Evolutionary conservation across 2,797 vertebrate species (phyloP).

Genomic region (Octomys mimax): DNA sequence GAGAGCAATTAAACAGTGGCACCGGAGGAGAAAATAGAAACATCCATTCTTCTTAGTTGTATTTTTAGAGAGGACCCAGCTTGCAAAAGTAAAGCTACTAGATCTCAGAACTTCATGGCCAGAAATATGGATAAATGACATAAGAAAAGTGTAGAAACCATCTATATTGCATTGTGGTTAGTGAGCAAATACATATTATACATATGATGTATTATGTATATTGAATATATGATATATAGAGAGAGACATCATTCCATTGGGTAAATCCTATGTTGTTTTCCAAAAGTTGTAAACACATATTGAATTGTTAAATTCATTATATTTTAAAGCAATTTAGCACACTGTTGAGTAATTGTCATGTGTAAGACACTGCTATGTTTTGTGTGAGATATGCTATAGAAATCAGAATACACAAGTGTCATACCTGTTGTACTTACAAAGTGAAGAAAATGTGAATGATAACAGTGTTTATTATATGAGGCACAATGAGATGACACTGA

Average conservation of each 20-base stretch:
- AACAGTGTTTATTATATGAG: not conserved
- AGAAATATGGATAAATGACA: not conserved
- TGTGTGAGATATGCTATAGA: not conserved
- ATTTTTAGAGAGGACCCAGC: not conserved
- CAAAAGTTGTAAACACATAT: conserved; percentile 22
- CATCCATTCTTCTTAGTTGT: not conserved
- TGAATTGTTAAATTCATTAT: not conserved
- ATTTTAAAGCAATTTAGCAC: conserved; percentile 38
- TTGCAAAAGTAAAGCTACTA: conserved; percentile 12
- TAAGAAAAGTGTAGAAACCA: conserved; percentile 8
- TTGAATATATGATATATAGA: too few relatives aligned
- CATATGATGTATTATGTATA: not conserved
- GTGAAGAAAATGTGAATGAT: conserved; percentile 30
- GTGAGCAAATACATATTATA: not conserved
- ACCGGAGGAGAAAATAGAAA: conserved; percentile 15
- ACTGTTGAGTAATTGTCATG: conserved; percentile 20
- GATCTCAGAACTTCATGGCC: not conserved
- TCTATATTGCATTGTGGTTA: conserved; percentile 25
- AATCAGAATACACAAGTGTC: not conserved
- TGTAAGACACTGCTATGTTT: conserved; percentile 16
- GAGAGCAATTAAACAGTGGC: conserved; percentile 30
- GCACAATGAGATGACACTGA: not conserved
- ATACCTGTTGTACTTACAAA: not conserved
- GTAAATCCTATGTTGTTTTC: not conserved
- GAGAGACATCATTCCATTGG: not conserved